Base-by-base conservation (phyloP, 2,888 invertebrate genomes). In the Teleogryllus oceanicus region DNA sequence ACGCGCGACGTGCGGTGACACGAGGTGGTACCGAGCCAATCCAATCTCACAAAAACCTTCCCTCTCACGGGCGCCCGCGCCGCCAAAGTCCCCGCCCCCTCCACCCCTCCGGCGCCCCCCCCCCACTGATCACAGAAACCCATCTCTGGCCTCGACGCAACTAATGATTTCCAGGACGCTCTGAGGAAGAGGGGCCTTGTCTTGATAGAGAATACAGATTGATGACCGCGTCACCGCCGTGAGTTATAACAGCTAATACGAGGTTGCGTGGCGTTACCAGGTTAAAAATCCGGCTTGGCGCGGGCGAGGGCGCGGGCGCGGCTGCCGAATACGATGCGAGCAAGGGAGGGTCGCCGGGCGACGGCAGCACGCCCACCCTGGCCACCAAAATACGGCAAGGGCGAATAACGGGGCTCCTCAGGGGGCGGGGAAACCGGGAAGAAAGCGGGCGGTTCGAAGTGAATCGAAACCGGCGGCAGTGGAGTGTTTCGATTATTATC, bases 21-120 rank as follows among this genome's bases (percentile, higher is more conserved):
- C 82, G 80, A 80, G 79, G 82, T 82, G 82, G 82, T 80, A 82
- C 82, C 80, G 79, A 78, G 78, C 80, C 78, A 81, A 81, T 81
- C 81, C 81, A 81, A 81, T 81, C 79, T 81, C 76, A 76, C 76
- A 79, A 79, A 81, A 62, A 50, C 74, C 80, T 37, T 77, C 81
- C 18, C 24, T 37, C 62, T 62, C 12, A n/a, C 62, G 62, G 16
- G 62, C 62, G 62, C 2, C 62, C 13, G 62, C 62, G 37, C 77
- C 21, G 77, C n/a, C 62, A n/a, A 3, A 13, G 62, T 62, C 78
- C 78, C 62, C 62, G 62, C 62, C 62, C 76, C 13, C 78, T 49
- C 24, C 51, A 18, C 74, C 76, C 77, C 76, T 24, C 75, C 51
- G 79, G 20, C 18, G 21, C 79, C 21, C 77, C 80, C 78, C 76